Conservation (phyloP, 2,113 vertebrate species). For the Eptatretus burgeri region DNA sequence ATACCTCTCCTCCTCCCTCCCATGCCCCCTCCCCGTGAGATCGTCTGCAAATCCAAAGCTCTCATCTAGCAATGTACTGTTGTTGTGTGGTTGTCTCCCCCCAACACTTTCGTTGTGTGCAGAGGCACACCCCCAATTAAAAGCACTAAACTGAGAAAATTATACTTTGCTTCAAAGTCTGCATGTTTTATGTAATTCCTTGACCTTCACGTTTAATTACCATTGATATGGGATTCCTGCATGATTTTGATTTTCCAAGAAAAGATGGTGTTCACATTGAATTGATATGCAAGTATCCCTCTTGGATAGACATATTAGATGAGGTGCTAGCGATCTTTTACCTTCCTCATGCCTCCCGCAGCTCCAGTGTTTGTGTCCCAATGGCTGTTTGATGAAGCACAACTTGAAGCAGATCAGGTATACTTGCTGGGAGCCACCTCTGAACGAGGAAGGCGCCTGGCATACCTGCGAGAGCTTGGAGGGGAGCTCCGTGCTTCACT, state of each 20-base stretch:
- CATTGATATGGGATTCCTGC: neutral
- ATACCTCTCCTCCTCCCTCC: too few species aligned
- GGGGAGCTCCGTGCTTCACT: slow-evolving; percentile 30
- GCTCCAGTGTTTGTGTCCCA: slow-evolving; percentile 35
- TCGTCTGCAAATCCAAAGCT: too few species aligned
- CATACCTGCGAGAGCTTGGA: slow-evolving; percentile 32
- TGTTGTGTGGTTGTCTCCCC: too few species aligned
- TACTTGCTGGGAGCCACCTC: slow-evolving; percentile 25
- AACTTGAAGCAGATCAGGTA: slow-evolving; percentile 34
- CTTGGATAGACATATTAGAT: too few species aligned
- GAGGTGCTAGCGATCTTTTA: neutral
- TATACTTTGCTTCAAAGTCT: neutral
- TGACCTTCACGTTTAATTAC: neutral
- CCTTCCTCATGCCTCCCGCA: slow-evolving; percentile 11
- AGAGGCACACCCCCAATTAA: too few species aligned
- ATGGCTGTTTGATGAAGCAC: slow-evolving; percentile 42
- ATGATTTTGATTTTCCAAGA: neutral
- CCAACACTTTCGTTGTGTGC: too few species aligned
- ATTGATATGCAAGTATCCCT: neutral
- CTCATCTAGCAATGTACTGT: too few species aligned
- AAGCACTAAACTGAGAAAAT: neutral
- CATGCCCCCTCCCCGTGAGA: too few species aligned
- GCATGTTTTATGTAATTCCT: neutral
- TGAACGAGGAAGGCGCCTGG: slow-evolving; percentile 26
- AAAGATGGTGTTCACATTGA: neutral